Evolutionary conservation across 23 tunicate species (phyloP), one percentile per base, ranked within the genome.

Genomic region (Corella eumyota): DNA sequence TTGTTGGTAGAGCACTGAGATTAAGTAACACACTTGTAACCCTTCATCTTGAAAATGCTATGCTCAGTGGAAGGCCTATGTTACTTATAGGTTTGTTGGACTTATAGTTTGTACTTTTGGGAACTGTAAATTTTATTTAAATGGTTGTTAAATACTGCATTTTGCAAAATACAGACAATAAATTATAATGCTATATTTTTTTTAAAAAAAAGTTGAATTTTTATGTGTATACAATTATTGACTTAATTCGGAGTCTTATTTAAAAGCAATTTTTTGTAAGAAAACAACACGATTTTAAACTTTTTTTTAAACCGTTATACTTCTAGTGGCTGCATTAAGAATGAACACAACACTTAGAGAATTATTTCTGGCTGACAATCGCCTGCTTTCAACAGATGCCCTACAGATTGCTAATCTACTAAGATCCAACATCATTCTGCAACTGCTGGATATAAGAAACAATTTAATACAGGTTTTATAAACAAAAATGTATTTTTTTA

Each of bases 391-490:
- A 11, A 74, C 72, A 9, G 97, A 90, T 53, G 97, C 97, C 9
- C 45, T 74, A 48, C 92, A 81, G 29, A 40, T 90, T 1, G 84
- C 92, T 17, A 76, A 76, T 69, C 59, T 90, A 24, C 61, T 90
- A 3, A 90, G 71, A 38, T 84, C 70, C 30, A 81, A 84, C 69
- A 30, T 65, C 32, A 34, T 61, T 20, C 66, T 90, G 34, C 73
- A 77, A 47, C 59, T 90, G 20, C 75, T 90, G 25, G 98, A 90
- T 62, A 45, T 90, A 36, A 40, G 98, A 29, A 90, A 90, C 49
- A 90, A 90, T 61, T 56, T 60, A 3, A 90, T 90, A 15, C 92
- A 90, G 90, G 97, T 90, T 36, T n/a, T n/a, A n/a, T n/a, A n/a
- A n/a, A n/a, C n/a, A n/a, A n/a, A n/a, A n/a, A 22, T 24, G 17